A percentile compares a stretch with the other conserved stretches of the same genome.
Evolutionary conservation across 1,140 invertebrate species (phyloP).

Genomic region (Drosophila repletoides): DNA sequence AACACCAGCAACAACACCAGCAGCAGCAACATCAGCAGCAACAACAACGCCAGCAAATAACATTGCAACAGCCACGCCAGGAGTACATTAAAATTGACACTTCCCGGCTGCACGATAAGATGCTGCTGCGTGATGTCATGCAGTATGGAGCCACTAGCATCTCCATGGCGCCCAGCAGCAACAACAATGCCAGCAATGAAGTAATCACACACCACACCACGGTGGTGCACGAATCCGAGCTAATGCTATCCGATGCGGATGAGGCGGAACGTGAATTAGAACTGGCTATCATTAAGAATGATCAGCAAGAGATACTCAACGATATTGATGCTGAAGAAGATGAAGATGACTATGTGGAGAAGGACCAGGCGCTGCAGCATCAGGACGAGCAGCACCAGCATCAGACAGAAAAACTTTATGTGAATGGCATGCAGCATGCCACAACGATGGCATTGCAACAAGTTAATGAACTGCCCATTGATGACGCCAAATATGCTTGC

Average conservation of each 20-base stretch:
- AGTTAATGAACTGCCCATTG: conserved; percentile 45
- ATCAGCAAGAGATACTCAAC: conserved; percentile 39
- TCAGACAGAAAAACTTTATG: conserved; percentile 51
- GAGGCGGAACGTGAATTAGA: conserved; percentile 64
- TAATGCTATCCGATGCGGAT: conserved; percentile 60
- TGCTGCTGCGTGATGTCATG: conserved; percentile 74
- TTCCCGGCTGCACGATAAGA: conserved; percentile 69
- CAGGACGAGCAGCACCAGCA: conserved; percentile 26
- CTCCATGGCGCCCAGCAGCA: conserved; percentile 44
- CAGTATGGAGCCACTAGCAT: conserved; percentile 72
- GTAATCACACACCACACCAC: conserved; percentile 35
- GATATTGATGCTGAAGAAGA: conserved; percentile 12
- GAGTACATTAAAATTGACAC: conserved; percentile 79
- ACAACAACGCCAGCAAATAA: conserved; percentile 54
- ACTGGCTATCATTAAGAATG: conserved; percentile 55
- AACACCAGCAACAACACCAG: conserved; percentile 29
- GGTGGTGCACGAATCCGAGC: conserved; percentile 61
- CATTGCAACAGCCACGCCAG: conserved; percentile 52
- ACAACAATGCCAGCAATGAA: conserved; percentile 41
- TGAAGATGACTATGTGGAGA: conserved; percentile 35
- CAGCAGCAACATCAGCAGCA: conserved; percentile 56
- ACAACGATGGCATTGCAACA: conserved; percentile 48
- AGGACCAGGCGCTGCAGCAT: conserved; percentile 38
- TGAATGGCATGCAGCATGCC: conserved; percentile 55
- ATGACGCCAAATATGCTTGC: conserved; percentile 83